phyloP scores from a whole-genome alignment of 2,888 invertebrate species.

The Drymonia ruficornis region DNA sequence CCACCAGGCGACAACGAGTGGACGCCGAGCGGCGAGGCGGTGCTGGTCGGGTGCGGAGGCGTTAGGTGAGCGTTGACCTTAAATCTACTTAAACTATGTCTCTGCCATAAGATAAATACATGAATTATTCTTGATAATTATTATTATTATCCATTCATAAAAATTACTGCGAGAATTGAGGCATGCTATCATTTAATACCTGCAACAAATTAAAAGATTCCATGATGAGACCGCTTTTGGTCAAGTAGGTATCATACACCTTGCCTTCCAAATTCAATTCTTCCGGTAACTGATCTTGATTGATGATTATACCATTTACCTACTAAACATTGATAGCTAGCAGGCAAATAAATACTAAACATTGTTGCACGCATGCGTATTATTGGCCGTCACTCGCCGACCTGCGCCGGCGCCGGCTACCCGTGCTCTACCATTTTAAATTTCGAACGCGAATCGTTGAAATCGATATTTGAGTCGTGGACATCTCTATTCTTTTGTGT shows the following conservation, averaged over 20 bases:
- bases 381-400: constrained; percentile 42
- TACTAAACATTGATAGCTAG: constrained; percentile 5
- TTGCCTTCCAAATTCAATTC: constrained; percentile 5
- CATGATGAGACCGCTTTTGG: neutral
- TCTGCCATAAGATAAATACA: too few species aligned
- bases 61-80: too few species aligned
- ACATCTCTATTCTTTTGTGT: constrained; percentile 17
- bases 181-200: neutral
- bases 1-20: too few species aligned
- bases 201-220: neutral
- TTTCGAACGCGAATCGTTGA: constrained; percentile 24
- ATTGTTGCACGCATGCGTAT: constrained; percentile 29
- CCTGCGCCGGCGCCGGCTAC: constrained; percentile 43
- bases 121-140: too few species aligned
- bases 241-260: too few species aligned
- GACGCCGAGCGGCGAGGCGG: too few species aligned
- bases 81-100: too few species aligned
- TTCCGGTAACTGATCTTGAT: constrained; percentile 21
- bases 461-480: constrained; percentile 11
- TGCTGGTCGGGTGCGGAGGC: too few species aligned
- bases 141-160: too few species aligned
- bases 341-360: constrained; percentile 30
- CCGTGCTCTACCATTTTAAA: constrained; percentile 42
- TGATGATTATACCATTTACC: constrained; percentile 14
- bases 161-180: too few species aligned